Base-by-base conservation (phyloP, 2,797 vertebrate genomes). In the Delichon dasypus region DNA sequence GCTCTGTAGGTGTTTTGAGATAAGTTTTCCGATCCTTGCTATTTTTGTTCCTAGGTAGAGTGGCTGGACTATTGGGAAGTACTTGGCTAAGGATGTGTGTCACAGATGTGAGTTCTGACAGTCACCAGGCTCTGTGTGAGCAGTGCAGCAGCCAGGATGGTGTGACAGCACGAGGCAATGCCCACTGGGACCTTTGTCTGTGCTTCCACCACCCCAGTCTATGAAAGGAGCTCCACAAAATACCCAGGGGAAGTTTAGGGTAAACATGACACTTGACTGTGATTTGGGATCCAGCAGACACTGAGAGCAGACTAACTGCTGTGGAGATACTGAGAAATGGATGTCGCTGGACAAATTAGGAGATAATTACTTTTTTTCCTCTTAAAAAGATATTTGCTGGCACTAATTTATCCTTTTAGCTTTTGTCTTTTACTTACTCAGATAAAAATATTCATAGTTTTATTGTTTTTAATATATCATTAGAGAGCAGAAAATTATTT, bases 121-220 rank as follows among this genome's bases (percentile, higher is more conserved):
- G 27, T 10, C 21, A 3, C 9, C 18, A 48, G 42, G 36, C 21
- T n/a, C 36, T 22, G 25, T 8, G 57, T 29, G 65, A 14, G 4
- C 51, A 27, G 22, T 0, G 1, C 1, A 64, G 66, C 61, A 48
- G n/a, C 30, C 68, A 34, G 60, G 32, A 14, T 17, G 32, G 3
- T 13, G 51, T 13, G 40, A 51, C 29, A 85, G 82, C 30, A n/a
- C 0, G 0, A n/a, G 53, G 27, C 5, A 20, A 4, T n/a, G 36
- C 13, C 11, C 50, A 3, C 34, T 16, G 34, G 13, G 51, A 34
- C 10, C 11, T 91, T 40, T 34, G 32, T 14, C 26, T 16, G 1
- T 29, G 60, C 26, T 36, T 66, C 16, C 47, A 13, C 44, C 54
- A 66, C n/a, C 25, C 7, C 13, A 5, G 40, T 2, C 18, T 36